Conservation (phyloP, 2,888 invertebrate species). For the Synanthedon vespiformis region DNA sequence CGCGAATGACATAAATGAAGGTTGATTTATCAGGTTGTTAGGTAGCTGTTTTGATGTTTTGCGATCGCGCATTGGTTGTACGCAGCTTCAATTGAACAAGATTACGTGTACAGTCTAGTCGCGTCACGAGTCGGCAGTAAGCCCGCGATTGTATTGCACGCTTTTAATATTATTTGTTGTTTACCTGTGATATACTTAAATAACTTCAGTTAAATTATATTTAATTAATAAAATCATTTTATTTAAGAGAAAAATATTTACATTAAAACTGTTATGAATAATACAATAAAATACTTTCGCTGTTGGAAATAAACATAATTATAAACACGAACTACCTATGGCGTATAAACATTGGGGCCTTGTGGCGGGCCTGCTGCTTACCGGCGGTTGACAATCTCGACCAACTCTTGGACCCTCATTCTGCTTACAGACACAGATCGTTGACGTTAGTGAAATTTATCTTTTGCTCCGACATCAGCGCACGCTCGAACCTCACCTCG, state of each 20-base stretch:
- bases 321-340: slow-evolving; percentile 37
- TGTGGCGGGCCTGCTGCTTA: slow-evolving; percentile 49
- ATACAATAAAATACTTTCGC: slow-evolving; percentile 5
- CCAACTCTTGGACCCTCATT: slow-evolving; percentile 44
- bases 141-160: slow-evolving; percentile 47
- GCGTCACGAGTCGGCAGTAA: slow-evolving; percentile 39
- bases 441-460: slow-evolving; percentile 45
- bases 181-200: too few relatives aligned
- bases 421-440: slow-evolving; percentile 37
- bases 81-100: slow-evolving; percentile 32
- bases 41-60: slow-evolving; percentile 22
- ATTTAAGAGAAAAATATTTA: too few relatives aligned
- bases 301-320: slow-evolving; percentile 9
- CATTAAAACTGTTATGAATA: slow-evolving; percentile 5
- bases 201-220: too few relatives aligned
- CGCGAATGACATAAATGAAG: slow-evolving; percentile 25
- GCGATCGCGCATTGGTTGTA: slow-evolving; percentile 36
- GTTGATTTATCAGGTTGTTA: slow-evolving; percentile 28
- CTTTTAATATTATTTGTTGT: slow-evolving; percentile 3
- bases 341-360: slow-evolving; percentile 45
- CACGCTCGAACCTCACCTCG: slow-evolving; percentile 35
- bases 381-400: slow-evolving; percentile 45
- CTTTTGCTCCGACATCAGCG: not conserved
- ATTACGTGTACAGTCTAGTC: slow-evolving; percentile 32
- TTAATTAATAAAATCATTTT: too few relatives aligned